Percentiles rank a stretch among this genome's conserved stretches.
These are phyloP conservation scores for Malurus melanocephalus DNA, from an alignment of 2,113 vertebrate genomes.

Conservation along the genomic window DNA sequence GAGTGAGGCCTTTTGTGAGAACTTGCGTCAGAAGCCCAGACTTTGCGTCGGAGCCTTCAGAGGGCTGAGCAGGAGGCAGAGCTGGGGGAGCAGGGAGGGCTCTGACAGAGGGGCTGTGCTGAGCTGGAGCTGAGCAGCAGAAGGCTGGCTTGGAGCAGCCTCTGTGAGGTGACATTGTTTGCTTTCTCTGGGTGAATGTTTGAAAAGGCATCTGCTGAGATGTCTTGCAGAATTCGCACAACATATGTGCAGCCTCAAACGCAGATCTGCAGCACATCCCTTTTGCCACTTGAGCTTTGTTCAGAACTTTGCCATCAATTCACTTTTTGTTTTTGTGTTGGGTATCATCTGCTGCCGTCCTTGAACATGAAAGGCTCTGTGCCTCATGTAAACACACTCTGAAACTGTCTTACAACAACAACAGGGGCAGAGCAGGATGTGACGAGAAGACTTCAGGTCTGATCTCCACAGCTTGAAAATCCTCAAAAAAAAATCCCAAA, in stretches of 20 bases:
- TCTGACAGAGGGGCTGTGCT: background rate
- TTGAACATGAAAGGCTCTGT: background rate
- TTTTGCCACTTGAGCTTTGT: constrained; percentile 33
- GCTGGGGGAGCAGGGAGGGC: background rate
- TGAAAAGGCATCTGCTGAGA: constrained; percentile 44
- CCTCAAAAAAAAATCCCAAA: background rate
- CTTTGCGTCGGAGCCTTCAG: background rate
- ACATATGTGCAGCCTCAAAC: constrained; percentile 39
- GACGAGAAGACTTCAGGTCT: background rate
- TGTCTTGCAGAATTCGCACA: constrained; percentile 54
- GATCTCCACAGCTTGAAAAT: background rate
- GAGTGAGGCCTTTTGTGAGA: background rate
- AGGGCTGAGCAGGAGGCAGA: constrained; percentile 5
- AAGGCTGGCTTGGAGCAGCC: constrained; percentile 23
- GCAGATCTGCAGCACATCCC: constrained; percentile 29
- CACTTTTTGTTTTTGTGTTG: background rate
- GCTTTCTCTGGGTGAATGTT: constrained; percentile 50
- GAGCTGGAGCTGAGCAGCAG: constrained; percentile 61
- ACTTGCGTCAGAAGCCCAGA: fast-evolving
- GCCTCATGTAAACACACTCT: background rate
- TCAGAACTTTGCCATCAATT: constrained; percentile 6
- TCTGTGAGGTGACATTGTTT: constrained; percentile 53
- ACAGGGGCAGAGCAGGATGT: background rate
- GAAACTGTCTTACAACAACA: background rate
- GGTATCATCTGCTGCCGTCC: background rate